Percentiles rank a stretch among this genome's conserved stretches.
Conservation (phyloP, 2,888 invertebrate genomes). For the Nesidiocoris tenuis region DNA sequence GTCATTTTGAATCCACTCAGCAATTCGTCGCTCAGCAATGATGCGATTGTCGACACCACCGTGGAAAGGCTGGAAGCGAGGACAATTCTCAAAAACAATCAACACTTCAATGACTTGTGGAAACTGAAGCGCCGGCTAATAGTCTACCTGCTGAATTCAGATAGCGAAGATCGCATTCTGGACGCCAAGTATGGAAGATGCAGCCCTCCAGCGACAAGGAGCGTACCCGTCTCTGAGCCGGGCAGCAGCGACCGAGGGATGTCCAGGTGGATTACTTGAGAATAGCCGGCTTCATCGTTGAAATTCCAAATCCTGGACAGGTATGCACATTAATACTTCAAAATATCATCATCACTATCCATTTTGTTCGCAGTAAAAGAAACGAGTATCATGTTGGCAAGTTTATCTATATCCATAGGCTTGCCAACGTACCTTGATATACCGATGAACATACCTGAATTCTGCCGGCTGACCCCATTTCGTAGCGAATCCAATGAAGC, state of each 20-base stretch:
- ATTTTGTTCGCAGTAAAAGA: no score
- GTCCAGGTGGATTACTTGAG: conserved; percentile 66
- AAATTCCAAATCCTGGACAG: conserved; percentile 68
- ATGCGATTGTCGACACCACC: conserved; percentile 62
- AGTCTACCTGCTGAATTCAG: conserved; percentile 49
- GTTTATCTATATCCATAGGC: no score
- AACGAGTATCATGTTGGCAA: no score
- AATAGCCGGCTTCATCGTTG: conserved; percentile 69
- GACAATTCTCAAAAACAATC: background rate
- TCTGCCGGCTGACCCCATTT: conserved; percentile 66
- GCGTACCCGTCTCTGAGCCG: conserved; percentile 64
- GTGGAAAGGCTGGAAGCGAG: conserved; percentile 55
- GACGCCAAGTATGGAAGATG: conserved; percentile 57
- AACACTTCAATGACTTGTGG: background rate
- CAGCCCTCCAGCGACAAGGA: conserved; percentile 64
- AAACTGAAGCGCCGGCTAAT: background rate
- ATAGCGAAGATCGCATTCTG: conserved; percentile 42
- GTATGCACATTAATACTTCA: background rate
- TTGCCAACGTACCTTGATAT: no score
- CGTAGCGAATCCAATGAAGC: conserved; percentile 65
- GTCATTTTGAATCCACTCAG: background rate
- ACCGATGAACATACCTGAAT: conserved; percentile 60
- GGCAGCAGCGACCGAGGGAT: conserved; percentile 66
- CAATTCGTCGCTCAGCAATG: conserved; percentile 57
- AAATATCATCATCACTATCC: no score